phyloP scores from a whole-genome alignment of 35 echinoderm and acorn worm genomes.

The Hemicentrotus pulcherrimus region DNA sequence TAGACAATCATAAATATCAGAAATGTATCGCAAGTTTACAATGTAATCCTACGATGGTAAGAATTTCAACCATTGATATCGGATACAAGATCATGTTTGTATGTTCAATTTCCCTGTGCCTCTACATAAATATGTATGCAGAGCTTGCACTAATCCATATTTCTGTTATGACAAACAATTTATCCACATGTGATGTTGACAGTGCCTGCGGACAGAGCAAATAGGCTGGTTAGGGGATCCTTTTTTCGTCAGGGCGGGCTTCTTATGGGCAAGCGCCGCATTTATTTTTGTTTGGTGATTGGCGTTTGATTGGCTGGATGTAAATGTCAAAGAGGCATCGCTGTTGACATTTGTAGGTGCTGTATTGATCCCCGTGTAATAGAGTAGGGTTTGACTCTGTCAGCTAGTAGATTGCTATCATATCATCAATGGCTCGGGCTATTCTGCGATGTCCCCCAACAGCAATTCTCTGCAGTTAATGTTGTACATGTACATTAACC shows the following conservation, averaged over 20 bases:
- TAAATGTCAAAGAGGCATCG: constrained; percentile 17
- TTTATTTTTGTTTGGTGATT: constrained; percentile 14
- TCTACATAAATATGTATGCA: not conserved
- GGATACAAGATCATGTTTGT: not conserved
- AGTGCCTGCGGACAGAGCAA: not conserved
- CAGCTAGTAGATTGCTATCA: not conserved
- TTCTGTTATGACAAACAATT: not conserved
- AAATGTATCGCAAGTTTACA: too few relatives aligned
- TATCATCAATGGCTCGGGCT: not conserved
- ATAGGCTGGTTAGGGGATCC: not conserved
- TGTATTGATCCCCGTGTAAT: constrained; percentile 4
- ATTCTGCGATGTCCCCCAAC: too few relatives aligned
- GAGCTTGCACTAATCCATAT: not conserved
- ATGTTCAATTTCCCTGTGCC: not conserved
- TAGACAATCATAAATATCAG: too few relatives aligned
- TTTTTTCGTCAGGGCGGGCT: not conserved
- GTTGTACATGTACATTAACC: too few relatives aligned
- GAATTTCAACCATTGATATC: not conserved
- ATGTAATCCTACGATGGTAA: too few relatives aligned
- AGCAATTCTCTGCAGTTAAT: too few relatives aligned
- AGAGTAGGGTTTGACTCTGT: not conserved
- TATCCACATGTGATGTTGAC: not conserved
- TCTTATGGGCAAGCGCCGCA: not conserved
- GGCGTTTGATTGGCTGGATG: constrained; percentile 8
- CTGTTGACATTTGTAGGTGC: not conserved